phyloP scores from a whole-genome alignment of 2,113 vertebrate genomes.

The Varanus salvator region DNA sequence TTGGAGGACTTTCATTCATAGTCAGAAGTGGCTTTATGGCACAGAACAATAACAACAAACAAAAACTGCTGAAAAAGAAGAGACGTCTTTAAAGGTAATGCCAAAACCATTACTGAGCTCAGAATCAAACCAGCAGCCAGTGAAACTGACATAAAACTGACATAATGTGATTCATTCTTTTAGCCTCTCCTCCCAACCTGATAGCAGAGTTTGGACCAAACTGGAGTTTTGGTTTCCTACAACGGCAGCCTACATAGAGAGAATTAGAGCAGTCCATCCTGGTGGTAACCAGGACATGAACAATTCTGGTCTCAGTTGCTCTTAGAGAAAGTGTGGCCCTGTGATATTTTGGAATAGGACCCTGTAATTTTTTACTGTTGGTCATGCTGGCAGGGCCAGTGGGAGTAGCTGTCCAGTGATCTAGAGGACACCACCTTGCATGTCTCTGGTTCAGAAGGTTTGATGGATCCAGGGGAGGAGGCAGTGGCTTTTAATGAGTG shows the following conservation, averaged over 20 bases:
- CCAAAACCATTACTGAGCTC: not conserved
- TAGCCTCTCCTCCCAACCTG: not conserved
- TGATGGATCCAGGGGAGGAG: not conserved
- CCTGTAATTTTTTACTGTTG: too few species aligned
- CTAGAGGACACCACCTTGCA: too few species aligned
- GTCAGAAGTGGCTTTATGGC: too few species aligned
- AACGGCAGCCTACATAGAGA: not conserved
- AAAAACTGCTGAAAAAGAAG: not conserved
- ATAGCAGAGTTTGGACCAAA: not conserved
- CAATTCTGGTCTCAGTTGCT: too few species aligned
- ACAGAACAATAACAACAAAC: not conserved
- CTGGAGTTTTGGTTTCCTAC: not conserved
- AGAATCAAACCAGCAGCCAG: not conserved
- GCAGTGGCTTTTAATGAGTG: not conserved
- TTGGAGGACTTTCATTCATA: too few species aligned
- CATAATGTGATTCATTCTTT: not conserved
- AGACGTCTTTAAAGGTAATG: not conserved
- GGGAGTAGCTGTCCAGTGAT: too few species aligned
- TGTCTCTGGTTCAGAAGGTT: not conserved
- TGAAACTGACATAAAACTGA: not conserved
- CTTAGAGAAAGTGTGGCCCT: too few species aligned
- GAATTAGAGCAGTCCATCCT: not conserved
- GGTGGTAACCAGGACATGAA: not conserved
- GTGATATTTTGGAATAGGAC: too few species aligned
- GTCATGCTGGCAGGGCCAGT: too few species aligned